phyloP scores from a whole-genome alignment of 2,113 vertebrate genomes.

The Crotalus helleri region DNA sequence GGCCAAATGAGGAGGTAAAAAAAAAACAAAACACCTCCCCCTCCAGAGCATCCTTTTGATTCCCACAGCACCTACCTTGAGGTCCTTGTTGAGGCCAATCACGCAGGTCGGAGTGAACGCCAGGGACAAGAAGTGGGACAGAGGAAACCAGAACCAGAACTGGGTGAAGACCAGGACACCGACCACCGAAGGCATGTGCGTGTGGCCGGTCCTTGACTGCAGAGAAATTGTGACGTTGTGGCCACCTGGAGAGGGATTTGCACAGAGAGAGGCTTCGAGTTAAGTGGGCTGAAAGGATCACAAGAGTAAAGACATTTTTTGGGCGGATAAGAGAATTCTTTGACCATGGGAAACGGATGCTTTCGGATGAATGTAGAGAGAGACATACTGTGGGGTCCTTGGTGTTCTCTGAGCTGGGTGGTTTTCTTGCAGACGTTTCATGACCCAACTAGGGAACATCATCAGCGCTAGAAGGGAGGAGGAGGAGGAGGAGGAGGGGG shows the following conservation, averaged over 20 bases:
- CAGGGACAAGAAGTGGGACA: conserved; percentile 94
- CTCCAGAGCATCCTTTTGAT: not conserved
- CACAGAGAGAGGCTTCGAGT: not conserved
- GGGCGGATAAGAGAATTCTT: not conserved
- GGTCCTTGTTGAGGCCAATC: conserved; percentile 98
- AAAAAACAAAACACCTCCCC: too few species aligned
- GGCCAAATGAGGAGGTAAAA: not conserved
- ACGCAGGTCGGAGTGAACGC: conserved; percentile 97
- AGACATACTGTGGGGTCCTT: too few species aligned
- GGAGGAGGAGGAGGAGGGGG: too few species aligned
- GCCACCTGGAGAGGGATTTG: conserved; percentile 75
- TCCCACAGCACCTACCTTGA: conserved; percentile 80
- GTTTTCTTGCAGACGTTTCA: too few species aligned
- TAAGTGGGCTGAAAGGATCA: too few species aligned
- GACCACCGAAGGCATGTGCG: conserved; percentile 97
- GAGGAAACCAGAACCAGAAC: conserved; percentile 99
- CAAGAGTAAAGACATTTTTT: not conserved
- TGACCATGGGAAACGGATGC: not conserved
- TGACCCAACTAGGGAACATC: too few species aligned
- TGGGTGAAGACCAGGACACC: conserved; percentile 97
- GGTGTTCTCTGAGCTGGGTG: too few species aligned
- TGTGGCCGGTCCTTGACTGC: conserved; percentile 97
- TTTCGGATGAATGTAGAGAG: not conserved
- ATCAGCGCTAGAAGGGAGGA: too few species aligned
- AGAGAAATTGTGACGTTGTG: conserved; percentile 97